Evolutionary conservation across 2,113 vertebrate species (phyloP), one percentile per base, ranked within the genome.

Genomic region (Aptenodytes patagonicus): DNA sequence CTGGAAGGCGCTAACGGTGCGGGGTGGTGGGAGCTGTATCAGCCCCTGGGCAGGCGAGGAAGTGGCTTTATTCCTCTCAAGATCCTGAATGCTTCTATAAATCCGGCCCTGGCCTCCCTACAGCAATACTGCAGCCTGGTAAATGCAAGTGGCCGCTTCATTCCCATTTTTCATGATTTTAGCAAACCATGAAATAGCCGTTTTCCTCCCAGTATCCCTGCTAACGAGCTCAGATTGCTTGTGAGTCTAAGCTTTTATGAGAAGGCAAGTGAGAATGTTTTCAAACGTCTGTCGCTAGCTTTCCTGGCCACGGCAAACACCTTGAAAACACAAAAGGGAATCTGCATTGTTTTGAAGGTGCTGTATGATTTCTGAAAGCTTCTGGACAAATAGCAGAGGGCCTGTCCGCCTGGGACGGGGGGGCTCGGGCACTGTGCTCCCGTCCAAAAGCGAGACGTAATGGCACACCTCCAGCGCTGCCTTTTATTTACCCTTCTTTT

Each of bases 321-420:
- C 60, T 69, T 9, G 7, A 72, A 81, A 89, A 65, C 9, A 10
- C 32, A 15, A 40, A 55, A 20, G 12, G 68, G 29, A 55, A 36
- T 4, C 7, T 13, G 49, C 3, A 1, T 62, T 21, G 10, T 49
- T 93, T 42, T 10, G 11, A 26, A 52, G 36, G 22, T 68, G 46
- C 3, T 44, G 55, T 36, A 29, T 34, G 13, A 46, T 44, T 51
- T 77, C 36, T 5, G 5, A 69, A 62, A n/a, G n/a, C 40, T 87
- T 49, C 61, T 36, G 55, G 62, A 26, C 25, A 21, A 29, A 29
- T 46, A 66, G 60, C 44, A n/a, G 70, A 62, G 69, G 47, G 26
- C 16, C 36, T 2, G 1, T 32, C 31, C 2, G 0, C 40, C 29
- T 10, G 71, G 66, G 26, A 25, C 1, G 1, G n/a, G n/a, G 61